These are phyloP conservation scores for Crenichthys baileyi DNA, from an alignment of 2,797 vertebrate species.

Conservation along the genomic window DNA sequence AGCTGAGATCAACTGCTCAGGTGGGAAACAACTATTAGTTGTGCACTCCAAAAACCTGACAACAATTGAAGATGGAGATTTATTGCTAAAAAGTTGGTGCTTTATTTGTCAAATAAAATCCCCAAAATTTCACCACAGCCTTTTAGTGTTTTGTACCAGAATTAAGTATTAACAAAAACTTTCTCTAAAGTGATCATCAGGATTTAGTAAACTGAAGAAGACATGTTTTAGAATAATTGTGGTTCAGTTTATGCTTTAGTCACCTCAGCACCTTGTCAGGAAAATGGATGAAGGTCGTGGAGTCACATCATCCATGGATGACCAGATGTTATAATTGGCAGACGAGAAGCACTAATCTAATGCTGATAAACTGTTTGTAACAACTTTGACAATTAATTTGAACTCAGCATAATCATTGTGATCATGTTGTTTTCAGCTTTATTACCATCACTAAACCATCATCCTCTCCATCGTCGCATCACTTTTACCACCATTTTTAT, in stretches of 20 bases:
- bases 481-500: conserved; percentile 3
- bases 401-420: not conserved
- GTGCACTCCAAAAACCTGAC: not conserved
- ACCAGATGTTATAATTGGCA: not conserved
- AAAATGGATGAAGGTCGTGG: not conserved
- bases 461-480: conserved; percentile 14
- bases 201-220: not conserved
- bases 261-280: not conserved
- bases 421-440: conserved; percentile 27
- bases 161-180: not conserved
- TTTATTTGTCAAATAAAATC: not conserved
- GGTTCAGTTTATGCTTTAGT: not conserved
- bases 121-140: not conserved
- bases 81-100: not conserved
- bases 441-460: conserved; percentile 13
- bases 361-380: not conserved
- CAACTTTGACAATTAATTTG: not conserved
- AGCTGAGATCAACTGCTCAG: too few species aligned
- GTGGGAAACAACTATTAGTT: too few species aligned
- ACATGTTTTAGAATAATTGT: not conserved
- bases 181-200: not conserved
- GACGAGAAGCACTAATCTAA: not conserved
- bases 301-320: too few species aligned
- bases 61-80: not conserved
- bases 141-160: not conserved